Evolutionary conservation across 1,140 invertebrate species (phyloP).

Genomic region (Cheumatopsyche charites): DNA sequence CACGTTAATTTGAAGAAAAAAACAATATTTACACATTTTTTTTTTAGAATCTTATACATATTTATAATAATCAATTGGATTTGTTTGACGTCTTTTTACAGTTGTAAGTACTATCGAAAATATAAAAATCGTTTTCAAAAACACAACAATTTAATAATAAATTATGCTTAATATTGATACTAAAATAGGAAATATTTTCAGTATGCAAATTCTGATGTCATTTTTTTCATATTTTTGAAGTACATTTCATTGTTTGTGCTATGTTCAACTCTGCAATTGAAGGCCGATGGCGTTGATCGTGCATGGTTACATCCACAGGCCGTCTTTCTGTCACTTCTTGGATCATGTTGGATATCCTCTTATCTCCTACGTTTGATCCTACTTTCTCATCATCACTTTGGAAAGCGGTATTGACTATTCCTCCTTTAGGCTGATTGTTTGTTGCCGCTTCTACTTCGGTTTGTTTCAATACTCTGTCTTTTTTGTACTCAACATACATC

Average conservation of each 20-base stretch:
- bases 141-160: background rate
- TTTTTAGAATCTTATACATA: too few relatives aligned
- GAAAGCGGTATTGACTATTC: conserved; percentile 45
- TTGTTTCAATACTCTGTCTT: conserved; percentile 52
- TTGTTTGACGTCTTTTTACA: background rate
- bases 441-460: conserved; percentile 24
- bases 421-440: conserved; percentile 13
- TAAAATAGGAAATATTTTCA: background rate
- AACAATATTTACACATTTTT: background rate
- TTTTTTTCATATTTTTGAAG: conserved; percentile 45
- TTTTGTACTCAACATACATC: conserved; percentile 65
- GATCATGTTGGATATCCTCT: conserved; percentile 40
- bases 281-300: conserved; percentile 32
- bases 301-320: background rate
- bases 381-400: conserved; percentile 44
- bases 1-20: too few relatives aligned
- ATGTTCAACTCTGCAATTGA: conserved; percentile 44
- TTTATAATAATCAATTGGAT: too few relatives aligned
- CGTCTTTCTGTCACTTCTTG: background rate
- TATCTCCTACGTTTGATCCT: conserved; percentile 26
- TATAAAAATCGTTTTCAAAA: background rate
- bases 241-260: conserved; percentile 47
- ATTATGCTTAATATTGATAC: background rate
- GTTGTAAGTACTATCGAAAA: background rate
- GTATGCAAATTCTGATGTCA: background rate